These are phyloP conservation scores for Myiopsitta monachus DNA, from an alignment of 2,113 vertebrate species.

Conservation along the genomic window DNA sequence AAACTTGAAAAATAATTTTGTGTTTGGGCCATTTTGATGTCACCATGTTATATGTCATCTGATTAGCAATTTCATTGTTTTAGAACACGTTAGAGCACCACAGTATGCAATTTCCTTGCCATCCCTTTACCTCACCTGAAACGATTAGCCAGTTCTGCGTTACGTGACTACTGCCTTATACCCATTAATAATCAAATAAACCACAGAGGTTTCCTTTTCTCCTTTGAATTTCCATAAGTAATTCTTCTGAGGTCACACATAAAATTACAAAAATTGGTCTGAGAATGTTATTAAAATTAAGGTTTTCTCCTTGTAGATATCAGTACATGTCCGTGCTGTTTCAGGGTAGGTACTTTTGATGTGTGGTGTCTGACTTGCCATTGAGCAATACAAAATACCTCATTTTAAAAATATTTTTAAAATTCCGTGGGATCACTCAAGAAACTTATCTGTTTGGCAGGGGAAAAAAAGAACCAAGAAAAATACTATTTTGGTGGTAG, in stretches of 20 bases:
- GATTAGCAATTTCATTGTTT: not conserved
- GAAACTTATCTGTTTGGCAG: accelerated
- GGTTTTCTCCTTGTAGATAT: not conserved
- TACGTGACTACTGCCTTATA: not conserved
- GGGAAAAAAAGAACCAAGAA: not conserved
- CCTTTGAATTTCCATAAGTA: not conserved
- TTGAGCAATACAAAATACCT: not conserved
- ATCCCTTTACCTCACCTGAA: not conserved
- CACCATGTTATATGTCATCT: not conserved
- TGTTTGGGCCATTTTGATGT: not conserved
- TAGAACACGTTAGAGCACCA: not conserved
- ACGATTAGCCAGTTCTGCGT: not conserved
- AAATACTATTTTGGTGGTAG: not conserved
- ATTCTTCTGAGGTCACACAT: not conserved
- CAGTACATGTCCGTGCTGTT: not conserved
- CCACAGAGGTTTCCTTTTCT: not conserved
- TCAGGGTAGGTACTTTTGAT: not conserved
- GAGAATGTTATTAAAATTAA: not conserved
- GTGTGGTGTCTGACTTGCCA: not conserved
- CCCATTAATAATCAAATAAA: not conserved
- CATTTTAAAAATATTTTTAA: not conserved
- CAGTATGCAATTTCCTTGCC: not conserved
- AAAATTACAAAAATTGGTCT: not conserved
- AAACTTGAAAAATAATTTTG: not conserved
- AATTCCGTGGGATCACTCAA: not conserved